Evolutionary conservation across 2,113 vertebrate species (phyloP).

Genomic region (Zosterops borbonicus): DNA sequence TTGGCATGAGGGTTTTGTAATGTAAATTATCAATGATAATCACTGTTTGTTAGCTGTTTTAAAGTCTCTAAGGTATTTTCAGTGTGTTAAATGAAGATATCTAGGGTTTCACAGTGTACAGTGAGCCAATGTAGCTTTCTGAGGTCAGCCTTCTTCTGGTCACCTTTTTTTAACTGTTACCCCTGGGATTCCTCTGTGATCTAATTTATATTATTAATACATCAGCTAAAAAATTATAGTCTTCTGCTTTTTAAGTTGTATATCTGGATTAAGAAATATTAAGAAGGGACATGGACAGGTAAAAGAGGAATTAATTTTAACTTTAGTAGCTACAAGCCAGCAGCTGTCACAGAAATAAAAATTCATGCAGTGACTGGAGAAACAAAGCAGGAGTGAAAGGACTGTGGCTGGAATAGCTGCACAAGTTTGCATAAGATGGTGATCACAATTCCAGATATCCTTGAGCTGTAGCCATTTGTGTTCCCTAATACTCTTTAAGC

Average conservation of each 20-base stretch:
- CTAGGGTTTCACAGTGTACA: not conserved
- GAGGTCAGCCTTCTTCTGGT: not conserved
- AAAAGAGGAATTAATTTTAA: not conserved
- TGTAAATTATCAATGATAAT: accelerated
- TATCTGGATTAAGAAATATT: not conserved
- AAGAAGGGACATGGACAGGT: not conserved
- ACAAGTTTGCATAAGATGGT: not conserved
- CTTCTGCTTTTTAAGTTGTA: not conserved
- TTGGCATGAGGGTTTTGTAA: not conserved
- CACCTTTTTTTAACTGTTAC: not conserved
- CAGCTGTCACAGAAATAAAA: not conserved
- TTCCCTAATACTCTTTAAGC: not conserved
- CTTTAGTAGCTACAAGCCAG: not conserved
- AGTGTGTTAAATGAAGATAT: not conserved
- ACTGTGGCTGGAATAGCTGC: not conserved
- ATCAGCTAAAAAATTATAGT: not conserved
- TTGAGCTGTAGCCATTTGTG: not conserved
- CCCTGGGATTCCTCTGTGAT: not conserved
- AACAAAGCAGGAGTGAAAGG: not conserved
- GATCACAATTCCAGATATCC: not conserved
- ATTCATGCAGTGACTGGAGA: not conserved
- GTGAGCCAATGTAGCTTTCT: not conserved
- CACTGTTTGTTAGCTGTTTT: not conserved
- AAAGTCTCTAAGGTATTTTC: not conserved
- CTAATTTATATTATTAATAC: not conserved